A percentile compares a stretch with the other conserved stretches of the same genome.
Evolutionary conservation across 2,113 vertebrate genomes (phyloP).

Genomic region (Pedionomus torquatus): DNA sequence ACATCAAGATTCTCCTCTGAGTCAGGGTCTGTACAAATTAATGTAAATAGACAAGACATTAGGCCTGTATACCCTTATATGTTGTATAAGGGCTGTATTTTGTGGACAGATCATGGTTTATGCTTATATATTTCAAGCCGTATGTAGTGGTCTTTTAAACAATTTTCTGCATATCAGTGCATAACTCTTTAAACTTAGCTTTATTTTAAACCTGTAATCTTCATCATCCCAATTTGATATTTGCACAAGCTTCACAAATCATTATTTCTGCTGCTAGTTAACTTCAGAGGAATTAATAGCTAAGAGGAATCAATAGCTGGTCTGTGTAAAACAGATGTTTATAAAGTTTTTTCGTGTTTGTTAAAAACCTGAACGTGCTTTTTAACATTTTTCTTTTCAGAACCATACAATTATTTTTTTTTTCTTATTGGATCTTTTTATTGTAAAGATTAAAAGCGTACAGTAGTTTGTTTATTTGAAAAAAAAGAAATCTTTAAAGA

Average conservation of each 20-base stretch:
- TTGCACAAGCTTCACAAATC: background rate
- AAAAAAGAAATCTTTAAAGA: background rate
- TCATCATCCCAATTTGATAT: background rate
- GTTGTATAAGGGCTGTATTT: background rate
- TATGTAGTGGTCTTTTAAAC: background rate
- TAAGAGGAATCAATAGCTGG: background rate
- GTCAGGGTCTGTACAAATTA: background rate
- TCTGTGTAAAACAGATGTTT: background rate
- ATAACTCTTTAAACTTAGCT: background rate
- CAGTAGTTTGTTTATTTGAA: background rate
- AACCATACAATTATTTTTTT: background rate
- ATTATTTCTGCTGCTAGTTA: background rate
- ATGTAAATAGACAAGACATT: background rate
- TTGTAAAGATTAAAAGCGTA: background rate
- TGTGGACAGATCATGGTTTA: background rate
- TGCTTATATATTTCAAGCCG: background rate
- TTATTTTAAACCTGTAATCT: background rate
- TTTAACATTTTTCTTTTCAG: background rate
- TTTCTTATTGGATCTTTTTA: background rate
- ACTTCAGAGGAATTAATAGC: background rate
- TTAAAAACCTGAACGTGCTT: background rate
- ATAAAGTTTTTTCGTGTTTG: background rate
- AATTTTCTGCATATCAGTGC: background rate
- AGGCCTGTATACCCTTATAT: background rate
- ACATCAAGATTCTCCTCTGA: background rate